Percentiles rank a stretch among this genome's conserved stretches.
Evolutionary conservation across 1,140 invertebrate genomes (phyloP).

Genomic region (Hesperophylax magnus): DNA sequence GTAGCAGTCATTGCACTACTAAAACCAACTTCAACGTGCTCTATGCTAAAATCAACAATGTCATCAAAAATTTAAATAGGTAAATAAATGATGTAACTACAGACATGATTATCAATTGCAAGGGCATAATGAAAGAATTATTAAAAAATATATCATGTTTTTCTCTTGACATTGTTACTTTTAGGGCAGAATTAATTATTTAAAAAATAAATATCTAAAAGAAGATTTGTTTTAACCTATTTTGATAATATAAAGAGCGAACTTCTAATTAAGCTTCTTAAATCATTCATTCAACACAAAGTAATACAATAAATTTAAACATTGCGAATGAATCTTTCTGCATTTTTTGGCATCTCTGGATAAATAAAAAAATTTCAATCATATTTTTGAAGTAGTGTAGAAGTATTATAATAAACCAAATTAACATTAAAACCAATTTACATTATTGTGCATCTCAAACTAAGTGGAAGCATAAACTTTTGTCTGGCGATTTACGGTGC

Average conservation of each 20-base stretch:
- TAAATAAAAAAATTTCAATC: not conserved
- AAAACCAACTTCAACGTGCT: not conserved
- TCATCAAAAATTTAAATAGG: not conserved
- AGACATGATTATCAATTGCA: not conserved
- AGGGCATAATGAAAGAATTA: not conserved
- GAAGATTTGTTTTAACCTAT: too few species aligned
- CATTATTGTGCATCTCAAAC: not conserved
- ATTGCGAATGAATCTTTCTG: too few species aligned
- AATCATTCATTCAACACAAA: too few species aligned
- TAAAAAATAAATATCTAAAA: too few species aligned
- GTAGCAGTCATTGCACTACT: not conserved
- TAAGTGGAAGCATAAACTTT: not conserved
- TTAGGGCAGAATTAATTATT: too few species aligned
- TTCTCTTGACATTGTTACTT: too few species aligned
- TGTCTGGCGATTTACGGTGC: not conserved
- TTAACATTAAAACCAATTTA: not conserved
- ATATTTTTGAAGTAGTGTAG: not conserved
- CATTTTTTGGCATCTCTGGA: not conserved
- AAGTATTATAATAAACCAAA: not conserved
- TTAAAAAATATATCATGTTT: too few species aligned
- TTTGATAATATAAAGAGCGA: too few species aligned
- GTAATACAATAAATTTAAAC: too few species aligned
- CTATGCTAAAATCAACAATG: not conserved
- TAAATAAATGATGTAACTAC: not conserved
- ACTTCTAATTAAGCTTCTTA: too few species aligned